These are phyloP conservation scores for Hylomyscus alleni DNA, from an alignment of 2,797 vertebrate genomes.

Conservation along the genomic window DNA sequence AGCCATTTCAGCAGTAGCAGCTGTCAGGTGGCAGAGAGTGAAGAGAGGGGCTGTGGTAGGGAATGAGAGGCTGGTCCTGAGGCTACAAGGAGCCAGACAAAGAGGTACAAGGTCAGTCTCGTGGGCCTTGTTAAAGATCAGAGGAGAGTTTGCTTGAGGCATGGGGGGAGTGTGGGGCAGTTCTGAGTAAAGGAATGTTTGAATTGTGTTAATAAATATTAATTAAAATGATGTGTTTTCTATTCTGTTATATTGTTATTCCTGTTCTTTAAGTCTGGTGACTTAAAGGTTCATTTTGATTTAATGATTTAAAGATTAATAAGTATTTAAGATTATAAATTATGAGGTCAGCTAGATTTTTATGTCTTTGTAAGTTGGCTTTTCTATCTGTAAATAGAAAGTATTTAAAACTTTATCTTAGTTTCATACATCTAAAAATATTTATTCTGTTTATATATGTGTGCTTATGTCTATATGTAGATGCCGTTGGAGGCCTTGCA, in stretches of 20 bases:
- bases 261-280: slow-evolving; percentile 27
- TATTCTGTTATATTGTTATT: background rate
- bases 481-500: background rate
- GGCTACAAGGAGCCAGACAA: background rate
- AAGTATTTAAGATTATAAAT: background rate
- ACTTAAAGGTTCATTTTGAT: slow-evolving; percentile 45
- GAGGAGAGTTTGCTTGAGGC: background rate
- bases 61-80: background rate
- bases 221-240: slow-evolving; percentile 11
- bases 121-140: background rate
- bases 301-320: slow-evolving; percentile 62
- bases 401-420: background rate
- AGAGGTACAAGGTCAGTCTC: too few relatives aligned
- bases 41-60: background rate
- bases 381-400: background rate
- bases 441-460: background rate
- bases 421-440: background rate
- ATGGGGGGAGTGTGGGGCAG: background rate
- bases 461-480: background rate
- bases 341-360: background rate
- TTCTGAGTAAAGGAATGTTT: background rate
- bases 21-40: background rate
- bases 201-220: background rate
- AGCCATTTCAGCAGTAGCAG: background rate
- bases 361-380: background rate